These are phyloP conservation scores for Microchrysa polita DNA, from an alignment of 2,888 invertebrate species.

Conservation along the genomic window DNA sequence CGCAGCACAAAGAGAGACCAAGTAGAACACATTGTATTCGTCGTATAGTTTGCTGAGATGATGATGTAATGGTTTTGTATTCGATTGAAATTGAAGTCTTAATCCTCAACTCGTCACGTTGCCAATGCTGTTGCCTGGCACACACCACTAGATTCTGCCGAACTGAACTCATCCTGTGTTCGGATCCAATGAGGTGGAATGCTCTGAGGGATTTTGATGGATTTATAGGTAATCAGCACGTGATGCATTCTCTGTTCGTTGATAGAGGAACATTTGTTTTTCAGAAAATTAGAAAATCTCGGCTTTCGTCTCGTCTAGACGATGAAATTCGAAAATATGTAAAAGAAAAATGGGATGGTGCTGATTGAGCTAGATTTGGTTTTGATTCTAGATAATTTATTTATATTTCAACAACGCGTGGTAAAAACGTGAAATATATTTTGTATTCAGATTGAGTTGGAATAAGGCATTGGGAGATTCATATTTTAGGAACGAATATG, in stretches of 20 bases:
- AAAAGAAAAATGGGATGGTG: not conserved
- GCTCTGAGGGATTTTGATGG: slow-evolving; percentile 22
- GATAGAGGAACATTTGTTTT: not conserved
- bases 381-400: not conserved
- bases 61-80: slow-evolving; percentile 39
- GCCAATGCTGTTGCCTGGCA: too few species aligned
- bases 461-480: too few species aligned
- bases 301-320: not conserved
- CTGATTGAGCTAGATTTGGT: not conserved
- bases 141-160: too few species aligned
- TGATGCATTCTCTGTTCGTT: slow-evolving; percentile 4
- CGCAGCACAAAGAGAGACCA: not conserved
- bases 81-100: slow-evolving; percentile 40
- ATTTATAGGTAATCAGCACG: slow-evolving; percentile 7
- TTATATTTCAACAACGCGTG: too few species aligned
- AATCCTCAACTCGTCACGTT: slow-evolving; percentile 18
- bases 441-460: too few species aligned
- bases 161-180: not conserved
- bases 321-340: not conserved
- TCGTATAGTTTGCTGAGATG: slow-evolving; percentile 4
- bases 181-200: slow-evolving; percentile 12
- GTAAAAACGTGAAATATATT: too few species aligned
- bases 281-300: slow-evolving; percentile 9
- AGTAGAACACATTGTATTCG: not conserved
- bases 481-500: too few species aligned